Evolutionary conservation across 2,797 vertebrate genomes (phyloP).

Genomic region (Danio choprae): DNA sequence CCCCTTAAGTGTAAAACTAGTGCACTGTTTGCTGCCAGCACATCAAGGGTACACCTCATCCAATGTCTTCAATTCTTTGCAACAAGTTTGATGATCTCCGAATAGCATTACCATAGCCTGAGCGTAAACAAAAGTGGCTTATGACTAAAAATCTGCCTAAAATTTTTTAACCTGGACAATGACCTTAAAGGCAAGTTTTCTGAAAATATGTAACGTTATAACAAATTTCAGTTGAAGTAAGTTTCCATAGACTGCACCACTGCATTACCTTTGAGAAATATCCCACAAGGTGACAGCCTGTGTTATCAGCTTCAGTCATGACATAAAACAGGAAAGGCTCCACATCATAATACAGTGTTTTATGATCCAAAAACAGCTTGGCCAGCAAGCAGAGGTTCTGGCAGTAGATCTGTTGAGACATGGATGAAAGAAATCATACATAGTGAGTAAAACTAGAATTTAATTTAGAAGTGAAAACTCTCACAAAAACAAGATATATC

Average conservation of each 20-base stretch:
- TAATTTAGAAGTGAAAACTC: background rate
- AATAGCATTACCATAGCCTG: background rate
- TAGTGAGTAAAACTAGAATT: background rate
- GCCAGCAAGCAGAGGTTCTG: constrained; percentile 98
- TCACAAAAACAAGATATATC: background rate
- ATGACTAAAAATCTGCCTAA: background rate
- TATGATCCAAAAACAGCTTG: constrained; percentile 98
- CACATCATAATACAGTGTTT: constrained; percentile 97
- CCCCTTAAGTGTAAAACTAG: too few species aligned
- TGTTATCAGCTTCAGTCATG: constrained; percentile 99
- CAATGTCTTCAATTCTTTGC: background rate
- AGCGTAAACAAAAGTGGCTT: background rate
- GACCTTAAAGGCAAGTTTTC: background rate
- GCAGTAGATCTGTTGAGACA: constrained; percentile 90
- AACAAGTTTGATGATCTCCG: background rate
- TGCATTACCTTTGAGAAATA: constrained; percentile 95
- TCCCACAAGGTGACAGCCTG: constrained; percentile 96
- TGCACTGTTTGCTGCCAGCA: too few species aligned
- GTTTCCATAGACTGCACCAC: background rate
- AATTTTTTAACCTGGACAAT: background rate
- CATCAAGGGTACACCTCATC: background rate
- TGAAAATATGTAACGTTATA: background rate
- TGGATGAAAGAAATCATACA: background rate
- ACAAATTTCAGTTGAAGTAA: background rate
- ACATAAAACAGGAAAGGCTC: constrained; percentile 99